Evolutionary conservation across 1,140 invertebrate genomes (phyloP), one percentile per base, ranked within the genome.

Genomic region (Tetragonula clypearis): DNA sequence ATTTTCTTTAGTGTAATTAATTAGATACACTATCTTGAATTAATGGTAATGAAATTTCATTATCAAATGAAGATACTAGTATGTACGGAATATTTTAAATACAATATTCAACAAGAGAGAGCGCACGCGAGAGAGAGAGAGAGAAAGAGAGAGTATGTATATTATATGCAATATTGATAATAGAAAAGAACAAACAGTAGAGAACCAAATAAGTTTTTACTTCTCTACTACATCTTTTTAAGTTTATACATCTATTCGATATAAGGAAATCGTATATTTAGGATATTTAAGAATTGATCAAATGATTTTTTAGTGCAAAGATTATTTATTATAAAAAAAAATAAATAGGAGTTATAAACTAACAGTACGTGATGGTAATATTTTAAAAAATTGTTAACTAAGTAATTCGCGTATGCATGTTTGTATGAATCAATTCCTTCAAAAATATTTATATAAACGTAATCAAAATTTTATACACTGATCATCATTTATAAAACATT

Each of bases 1-100:
- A 74, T 80, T 85, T 81, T 56, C 66, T 49, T 35, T 79, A 79
- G 5, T 35, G 14, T 62, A 79, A 72, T 26, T 62, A 62, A 71
- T 79, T 12, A 14, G 49, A 8, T 75, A 74, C 9, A 53, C 19
- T 84, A 71, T 12, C 60, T 79, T 79, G 30, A 17, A 26, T 49
- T 73, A n/a, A 60, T 26, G 26, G 14, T 79, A 79, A 65, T 56
- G 49, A 65, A 56, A 41, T 58, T 35, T 79, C 23, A 71, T 84
- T 79, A 62, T 79, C 56, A 19, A 35, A 35, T 4, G 4, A 79
- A 84, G 55, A 23, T 23, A 58, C 55, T 71, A 56, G n/a, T 56
- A 84, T 49, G 30, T 30, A 84, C 71, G 41, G 19, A 78, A 35
- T 71, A 62, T 58, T 71, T 71, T 68, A 58, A 53, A 68, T 79